phyloP scores from a whole-genome alignment of 1,140 invertebrate species.

The Mycetomoellerius zeteki region DNA sequence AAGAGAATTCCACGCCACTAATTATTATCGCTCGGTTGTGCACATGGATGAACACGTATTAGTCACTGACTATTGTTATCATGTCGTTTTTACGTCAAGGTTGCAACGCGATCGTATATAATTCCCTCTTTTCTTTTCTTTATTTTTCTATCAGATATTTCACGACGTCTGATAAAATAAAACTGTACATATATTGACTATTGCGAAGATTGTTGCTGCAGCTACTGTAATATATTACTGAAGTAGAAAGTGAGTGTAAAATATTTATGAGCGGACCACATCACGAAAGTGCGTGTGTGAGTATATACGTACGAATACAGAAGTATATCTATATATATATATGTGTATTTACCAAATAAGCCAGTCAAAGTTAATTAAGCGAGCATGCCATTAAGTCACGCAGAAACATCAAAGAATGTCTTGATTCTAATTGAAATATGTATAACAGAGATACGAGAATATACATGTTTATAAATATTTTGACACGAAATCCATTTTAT shows the following conservation, averaged over 20 bases:
- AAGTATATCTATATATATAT: constrained; percentile 5
- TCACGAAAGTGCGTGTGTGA: neutral
- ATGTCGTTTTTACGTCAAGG: constrained; percentile 59
- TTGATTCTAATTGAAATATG: constrained; percentile 1
- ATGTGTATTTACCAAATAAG: constrained; percentile 44
- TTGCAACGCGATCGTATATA: constrained; percentile 11
- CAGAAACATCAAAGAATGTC: neutral
- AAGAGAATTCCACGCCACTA: constrained; percentile 13
- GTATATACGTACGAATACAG: constrained; percentile 1
- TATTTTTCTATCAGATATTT: constrained; percentile 17
- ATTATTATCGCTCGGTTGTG: constrained; percentile 19
- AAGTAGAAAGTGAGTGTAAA: constrained; percentile 53
- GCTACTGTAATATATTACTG: constrained; percentile 6
- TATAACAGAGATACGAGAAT: neutral
- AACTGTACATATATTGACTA: neutral
- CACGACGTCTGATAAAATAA: constrained; percentile 26
- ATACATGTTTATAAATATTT: neutral
- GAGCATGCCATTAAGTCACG: constrained; percentile 42
- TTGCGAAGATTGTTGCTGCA: neutral
- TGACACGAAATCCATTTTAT: neutral
- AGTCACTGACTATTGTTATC: constrained; percentile 38
- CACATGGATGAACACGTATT: constrained; percentile 31
- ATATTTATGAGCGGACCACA: constrained; percentile 31
- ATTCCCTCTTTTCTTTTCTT: constrained; percentile 36
- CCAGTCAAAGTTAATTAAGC: constrained; percentile 42